Conservation (phyloP, 1,140 invertebrate species). For the Pentalonia nigronervosa region DNA sequence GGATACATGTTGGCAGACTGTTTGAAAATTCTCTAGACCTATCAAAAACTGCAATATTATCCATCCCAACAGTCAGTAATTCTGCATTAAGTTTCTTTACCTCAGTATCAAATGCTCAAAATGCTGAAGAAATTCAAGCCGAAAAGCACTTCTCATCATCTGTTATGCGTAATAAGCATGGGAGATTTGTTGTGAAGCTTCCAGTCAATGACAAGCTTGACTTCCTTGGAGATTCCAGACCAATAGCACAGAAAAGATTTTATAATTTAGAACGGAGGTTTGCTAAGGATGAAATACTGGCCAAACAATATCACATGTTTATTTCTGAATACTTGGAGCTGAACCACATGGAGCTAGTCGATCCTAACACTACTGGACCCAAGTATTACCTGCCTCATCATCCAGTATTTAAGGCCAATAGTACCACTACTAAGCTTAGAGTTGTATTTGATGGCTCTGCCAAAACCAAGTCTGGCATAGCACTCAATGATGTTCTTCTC, state of each 20-base stretch:
- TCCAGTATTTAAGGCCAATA: slow-evolving; percentile 51
- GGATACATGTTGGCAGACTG: too few relatives aligned
- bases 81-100: not conserved
- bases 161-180: not conserved
- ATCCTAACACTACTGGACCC: not conserved
- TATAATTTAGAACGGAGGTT: slow-evolving; percentile 51
- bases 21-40: too few relatives aligned
- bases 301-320: not conserved
- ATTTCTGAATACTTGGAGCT: not conserved
- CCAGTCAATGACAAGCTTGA: not conserved
- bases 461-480: slow-evolving; percentile 59
- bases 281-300: not conserved
- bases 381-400: slow-evolving; percentile 57
- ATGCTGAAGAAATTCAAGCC: not conserved
- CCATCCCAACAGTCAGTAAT: not conserved
- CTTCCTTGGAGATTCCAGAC: not conserved
- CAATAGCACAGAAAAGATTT: slow-evolving; percentile 53
- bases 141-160: not conserved
- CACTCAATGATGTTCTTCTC: slow-evolving; percentile 61
- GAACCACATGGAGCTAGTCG: not conserved
- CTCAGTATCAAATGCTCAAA: not conserved
- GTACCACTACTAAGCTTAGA: slow-evolving; percentile 62
- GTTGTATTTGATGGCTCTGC: slow-evolving; percentile 64
- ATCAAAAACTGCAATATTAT: not conserved
- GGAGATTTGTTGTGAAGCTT: not conserved